Conservation (phyloP, 92 coral and sea anemone species). For the Palythoa caribaeorum region DNA sequence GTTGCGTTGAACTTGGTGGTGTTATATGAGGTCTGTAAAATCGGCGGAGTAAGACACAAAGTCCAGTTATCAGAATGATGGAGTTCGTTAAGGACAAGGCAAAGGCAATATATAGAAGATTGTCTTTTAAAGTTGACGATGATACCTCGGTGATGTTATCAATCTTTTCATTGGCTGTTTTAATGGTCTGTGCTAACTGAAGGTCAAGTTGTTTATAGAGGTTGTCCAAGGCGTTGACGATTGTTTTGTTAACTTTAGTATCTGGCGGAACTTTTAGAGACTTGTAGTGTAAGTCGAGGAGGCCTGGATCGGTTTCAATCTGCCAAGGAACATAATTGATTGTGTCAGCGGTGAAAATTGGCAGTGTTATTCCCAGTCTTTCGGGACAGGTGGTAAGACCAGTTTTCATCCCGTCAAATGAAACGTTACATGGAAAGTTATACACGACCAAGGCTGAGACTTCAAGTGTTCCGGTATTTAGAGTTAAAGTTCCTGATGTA, state of each 20-base stretch:
- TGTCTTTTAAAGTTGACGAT: background rate
- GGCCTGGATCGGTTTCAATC: background rate
- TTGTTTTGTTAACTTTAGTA: background rate
- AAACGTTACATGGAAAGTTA: background rate
- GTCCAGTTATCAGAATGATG: background rate
- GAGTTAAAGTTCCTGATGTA: conserved; percentile 12
- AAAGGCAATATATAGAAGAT: background rate
- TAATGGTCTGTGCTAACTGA: background rate
- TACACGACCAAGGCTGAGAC: background rate
- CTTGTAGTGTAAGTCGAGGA: background rate
- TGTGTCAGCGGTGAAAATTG: background rate
- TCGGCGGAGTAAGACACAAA: background rate
- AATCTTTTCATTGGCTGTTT: background rate
- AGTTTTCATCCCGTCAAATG: conserved; percentile 1
- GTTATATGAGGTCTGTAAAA: background rate
- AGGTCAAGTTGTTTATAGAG: background rate
- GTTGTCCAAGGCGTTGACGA: background rate
- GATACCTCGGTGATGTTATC: background rate
- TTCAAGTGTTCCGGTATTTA: conserved; percentile 9
- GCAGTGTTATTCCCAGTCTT: background rate
- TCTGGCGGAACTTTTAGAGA: background rate
- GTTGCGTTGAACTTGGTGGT: background rate
- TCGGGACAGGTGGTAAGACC: background rate
- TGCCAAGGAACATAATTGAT: conserved; percentile 6
- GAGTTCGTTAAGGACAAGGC: background rate